Evolutionary conservation across 64 coral and sea anemone genomes (phyloP).

Genomic region (Pachyseris speciosa): DNA sequence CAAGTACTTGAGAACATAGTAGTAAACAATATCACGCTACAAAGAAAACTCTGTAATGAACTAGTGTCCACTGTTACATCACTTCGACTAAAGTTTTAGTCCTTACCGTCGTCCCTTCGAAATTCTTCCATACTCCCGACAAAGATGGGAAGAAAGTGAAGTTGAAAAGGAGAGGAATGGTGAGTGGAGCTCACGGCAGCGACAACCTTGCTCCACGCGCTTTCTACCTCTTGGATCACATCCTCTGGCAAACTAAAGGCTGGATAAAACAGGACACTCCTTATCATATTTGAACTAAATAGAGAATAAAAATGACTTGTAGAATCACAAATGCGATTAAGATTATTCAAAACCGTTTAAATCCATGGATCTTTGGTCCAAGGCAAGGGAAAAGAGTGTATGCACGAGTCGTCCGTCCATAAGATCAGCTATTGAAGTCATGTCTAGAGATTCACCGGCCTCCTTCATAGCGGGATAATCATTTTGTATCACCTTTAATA

Average conservation of each 20-base stretch:
- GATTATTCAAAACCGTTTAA: neutral
- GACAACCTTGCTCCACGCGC: neutral
- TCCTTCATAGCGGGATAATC: neutral
- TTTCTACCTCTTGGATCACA: neutral
- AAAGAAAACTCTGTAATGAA: neutral
- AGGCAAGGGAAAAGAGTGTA: neutral
- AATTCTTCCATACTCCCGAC: neutral
- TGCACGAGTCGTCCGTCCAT: conserved; percentile 29
- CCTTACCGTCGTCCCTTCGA: neutral
- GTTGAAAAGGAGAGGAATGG: neutral
- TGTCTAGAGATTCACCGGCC: neutral
- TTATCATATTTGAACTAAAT: neutral
- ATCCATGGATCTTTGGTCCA: neutral
- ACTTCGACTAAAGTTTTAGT: too few relatives aligned
- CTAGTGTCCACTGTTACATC: neutral
- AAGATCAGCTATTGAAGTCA: conserved; percentile 32
- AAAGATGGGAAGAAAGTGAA: neutral
- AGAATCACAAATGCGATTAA: neutral
- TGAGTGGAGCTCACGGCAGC: neutral
- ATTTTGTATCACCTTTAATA: conserved; percentile 3
- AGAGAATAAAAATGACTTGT: neutral
- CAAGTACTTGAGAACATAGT: too few relatives aligned
- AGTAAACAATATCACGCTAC: too few relatives aligned
- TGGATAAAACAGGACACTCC: neutral
- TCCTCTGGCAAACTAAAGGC: neutral